phyloP scores from a whole-genome alignment of 2,113 vertebrate genomes.

The Labrus mixtus region DNA sequence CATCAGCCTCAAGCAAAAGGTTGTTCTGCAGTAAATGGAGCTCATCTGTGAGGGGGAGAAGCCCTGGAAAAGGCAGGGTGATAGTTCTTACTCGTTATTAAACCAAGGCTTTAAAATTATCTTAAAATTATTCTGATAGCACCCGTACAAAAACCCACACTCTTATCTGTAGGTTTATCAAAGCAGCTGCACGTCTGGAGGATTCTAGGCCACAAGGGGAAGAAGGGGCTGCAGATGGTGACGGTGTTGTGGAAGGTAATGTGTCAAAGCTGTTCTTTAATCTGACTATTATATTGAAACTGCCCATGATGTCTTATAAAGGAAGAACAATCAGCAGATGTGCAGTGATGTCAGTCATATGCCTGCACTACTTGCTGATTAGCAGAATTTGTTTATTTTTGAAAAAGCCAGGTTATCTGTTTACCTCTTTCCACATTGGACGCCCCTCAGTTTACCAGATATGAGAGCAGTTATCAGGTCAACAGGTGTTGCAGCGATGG shows the following conservation, averaged over 20 bases:
- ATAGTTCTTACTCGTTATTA: not conserved
- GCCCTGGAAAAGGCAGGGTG: slow-evolving; percentile 75
- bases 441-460: too few relatives aligned
- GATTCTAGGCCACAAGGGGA: slow-evolving; percentile 25
- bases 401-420: too few relatives aligned
- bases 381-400: too few relatives aligned
- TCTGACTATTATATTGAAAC: too few relatives aligned
- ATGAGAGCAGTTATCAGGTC: too few relatives aligned
- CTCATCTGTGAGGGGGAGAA: slow-evolving; percentile 42
- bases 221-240: slow-evolving; percentile 31
- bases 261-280: not conserved
- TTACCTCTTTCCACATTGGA: too few relatives aligned
- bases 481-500: too few relatives aligned
- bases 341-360: too few relatives aligned
- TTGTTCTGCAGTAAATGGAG: slow-evolving; percentile 82
- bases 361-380: too few relatives aligned
- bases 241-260: slow-evolving; percentile 84
- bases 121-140: not conserved
- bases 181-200: slow-evolving; percentile 77
- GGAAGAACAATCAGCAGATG: too few relatives aligned
- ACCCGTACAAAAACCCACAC: not conserved
- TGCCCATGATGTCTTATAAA: too few relatives aligned
- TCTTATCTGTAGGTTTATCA: slow-evolving; percentile 68
- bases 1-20: not conserved
- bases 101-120: not conserved